These are phyloP conservation scores for Hydrozoanthus tunicans DNA, from an alignment of 64 coral and sea anemone genomes.

Conservation along the genomic window DNA sequence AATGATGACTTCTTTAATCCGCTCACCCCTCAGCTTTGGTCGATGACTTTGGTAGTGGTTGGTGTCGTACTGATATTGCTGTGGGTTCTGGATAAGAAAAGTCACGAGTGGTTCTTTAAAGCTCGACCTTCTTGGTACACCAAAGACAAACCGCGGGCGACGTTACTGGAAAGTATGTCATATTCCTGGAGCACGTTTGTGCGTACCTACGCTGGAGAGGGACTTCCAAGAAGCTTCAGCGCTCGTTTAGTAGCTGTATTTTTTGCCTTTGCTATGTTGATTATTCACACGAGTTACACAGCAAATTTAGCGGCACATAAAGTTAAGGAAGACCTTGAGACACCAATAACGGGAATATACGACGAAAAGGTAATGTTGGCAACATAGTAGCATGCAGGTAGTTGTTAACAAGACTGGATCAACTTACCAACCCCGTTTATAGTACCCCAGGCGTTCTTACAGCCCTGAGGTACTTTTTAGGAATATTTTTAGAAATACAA, in stretches of 20 bases:
- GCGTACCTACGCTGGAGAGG: slow-evolving; percentile 60
- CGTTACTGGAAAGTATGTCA: slow-evolving; percentile 76
- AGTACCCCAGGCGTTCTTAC: too few relatives aligned
- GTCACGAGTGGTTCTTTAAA: slow-evolving; percentile 62
- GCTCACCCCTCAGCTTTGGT: slow-evolving; percentile 56
- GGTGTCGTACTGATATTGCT: slow-evolving; percentile 46
- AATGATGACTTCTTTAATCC: slow-evolving; percentile 69
- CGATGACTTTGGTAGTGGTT: slow-evolving; percentile 47
- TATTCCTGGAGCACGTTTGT: slow-evolving; percentile 81
- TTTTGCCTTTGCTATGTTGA: slow-evolving; percentile 77
- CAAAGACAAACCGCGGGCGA: slow-evolving; percentile 43
- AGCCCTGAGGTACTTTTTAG: too few relatives aligned
- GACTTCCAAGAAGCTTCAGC: slow-evolving; percentile 67
- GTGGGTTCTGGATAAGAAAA: slow-evolving; percentile 73
- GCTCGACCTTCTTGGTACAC: slow-evolving; percentile 1
- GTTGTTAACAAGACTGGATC: too few relatives aligned
- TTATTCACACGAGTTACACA: slow-evolving; percentile 71
- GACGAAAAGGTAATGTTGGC: slow-evolving; percentile 71
- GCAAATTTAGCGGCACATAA: slow-evolving; percentile 75
- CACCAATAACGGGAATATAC: slow-evolving; percentile 67
- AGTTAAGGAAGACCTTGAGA: slow-evolving; percentile 69
- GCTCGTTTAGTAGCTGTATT: slow-evolving; percentile 67
- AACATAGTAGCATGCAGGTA: neutral
- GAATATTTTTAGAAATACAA: too few relatives aligned
- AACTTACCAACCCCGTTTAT: too few relatives aligned